Conservation (phyloP, 2,797 vertebrate species). For the Phataginus tetradactyla region DNA sequence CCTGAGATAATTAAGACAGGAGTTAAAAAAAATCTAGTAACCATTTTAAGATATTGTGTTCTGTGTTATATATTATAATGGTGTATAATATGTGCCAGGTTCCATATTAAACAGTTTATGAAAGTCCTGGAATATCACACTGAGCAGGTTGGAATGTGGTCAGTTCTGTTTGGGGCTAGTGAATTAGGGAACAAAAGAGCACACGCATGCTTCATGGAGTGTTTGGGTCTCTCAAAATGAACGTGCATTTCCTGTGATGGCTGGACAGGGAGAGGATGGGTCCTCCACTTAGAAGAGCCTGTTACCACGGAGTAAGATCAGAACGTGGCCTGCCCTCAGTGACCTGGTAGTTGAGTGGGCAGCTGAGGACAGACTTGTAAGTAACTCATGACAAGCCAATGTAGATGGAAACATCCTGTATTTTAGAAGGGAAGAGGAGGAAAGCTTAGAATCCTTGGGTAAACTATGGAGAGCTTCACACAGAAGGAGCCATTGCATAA, state of each 20-base stretch:
- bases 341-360: not conserved
- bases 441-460: not conserved
- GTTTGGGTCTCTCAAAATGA: not conserved
- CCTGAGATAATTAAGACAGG: conserved; percentile 28
- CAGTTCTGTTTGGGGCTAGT: accelerated
- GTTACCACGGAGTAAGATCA: not conserved
- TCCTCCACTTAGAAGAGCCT: not conserved
- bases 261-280: too few relatives aligned
- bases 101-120: not conserved
- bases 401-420: not conserved
- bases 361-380: too few relatives aligned
- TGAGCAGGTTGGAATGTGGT: not conserved
- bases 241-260: not conserved
- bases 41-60: not conserved
- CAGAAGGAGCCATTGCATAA: not conserved
- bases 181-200: not conserved
- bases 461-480: not conserved
- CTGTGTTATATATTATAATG: not conserved
- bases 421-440: not conserved
- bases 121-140: not conserved
- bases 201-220: not conserved
- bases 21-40: conserved; percentile 21
- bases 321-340: not conserved
- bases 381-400: not conserved
- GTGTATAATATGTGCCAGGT: not conserved